These are phyloP conservation scores for Miniopterus natalensis DNA, from an alignment of 2,113 vertebrate genomes.

Conservation along the genomic window DNA sequence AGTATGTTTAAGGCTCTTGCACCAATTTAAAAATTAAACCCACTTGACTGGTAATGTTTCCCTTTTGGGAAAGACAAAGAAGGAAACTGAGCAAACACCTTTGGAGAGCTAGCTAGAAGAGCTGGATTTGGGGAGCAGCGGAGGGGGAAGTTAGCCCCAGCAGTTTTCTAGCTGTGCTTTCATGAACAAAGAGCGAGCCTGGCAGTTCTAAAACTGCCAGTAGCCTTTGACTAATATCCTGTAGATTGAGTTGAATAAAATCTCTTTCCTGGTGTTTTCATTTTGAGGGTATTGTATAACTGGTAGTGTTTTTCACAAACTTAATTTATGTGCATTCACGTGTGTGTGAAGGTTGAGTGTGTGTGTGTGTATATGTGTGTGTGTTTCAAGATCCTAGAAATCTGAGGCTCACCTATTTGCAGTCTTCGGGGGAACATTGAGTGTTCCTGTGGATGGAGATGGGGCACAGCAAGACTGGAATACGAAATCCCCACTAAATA, in stretches of 20 bases:
- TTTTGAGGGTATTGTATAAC: conserved; percentile 9
- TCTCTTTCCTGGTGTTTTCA: not conserved
- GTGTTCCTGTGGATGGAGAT: not conserved
- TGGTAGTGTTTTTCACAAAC: conserved; percentile 1
- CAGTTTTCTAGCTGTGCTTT: not conserved
- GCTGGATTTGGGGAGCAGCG: not conserved
- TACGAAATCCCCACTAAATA: not conserved
- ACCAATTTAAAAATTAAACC: conserved; percentile 81
- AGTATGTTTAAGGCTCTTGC: conserved; percentile 64
- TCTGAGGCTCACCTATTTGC: not conserved
- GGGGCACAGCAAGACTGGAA: not conserved
- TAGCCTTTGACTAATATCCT: conserved; percentile 22
- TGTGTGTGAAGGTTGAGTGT: not conserved
- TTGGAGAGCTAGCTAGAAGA: not conserved
- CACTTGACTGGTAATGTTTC: conserved; percentile 66
- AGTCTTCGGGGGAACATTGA: not conserved
- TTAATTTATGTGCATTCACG: not conserved
- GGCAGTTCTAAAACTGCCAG: not conserved
- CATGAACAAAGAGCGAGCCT: not conserved
- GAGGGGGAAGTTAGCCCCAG: not conserved
- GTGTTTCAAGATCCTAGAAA: not conserved
- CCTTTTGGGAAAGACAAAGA: conserved; percentile 63
- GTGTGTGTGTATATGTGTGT: not conserved
- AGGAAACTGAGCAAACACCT: conserved; percentile 39
- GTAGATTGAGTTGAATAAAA: conserved; percentile 28